Percentiles rank a stretch among this genome's conserved stretches.
These are phyloP conservation scores for Paradisaea rubra DNA, from an alignment of 2,113 vertebrate genomes.

Conservation along the genomic window DNA sequence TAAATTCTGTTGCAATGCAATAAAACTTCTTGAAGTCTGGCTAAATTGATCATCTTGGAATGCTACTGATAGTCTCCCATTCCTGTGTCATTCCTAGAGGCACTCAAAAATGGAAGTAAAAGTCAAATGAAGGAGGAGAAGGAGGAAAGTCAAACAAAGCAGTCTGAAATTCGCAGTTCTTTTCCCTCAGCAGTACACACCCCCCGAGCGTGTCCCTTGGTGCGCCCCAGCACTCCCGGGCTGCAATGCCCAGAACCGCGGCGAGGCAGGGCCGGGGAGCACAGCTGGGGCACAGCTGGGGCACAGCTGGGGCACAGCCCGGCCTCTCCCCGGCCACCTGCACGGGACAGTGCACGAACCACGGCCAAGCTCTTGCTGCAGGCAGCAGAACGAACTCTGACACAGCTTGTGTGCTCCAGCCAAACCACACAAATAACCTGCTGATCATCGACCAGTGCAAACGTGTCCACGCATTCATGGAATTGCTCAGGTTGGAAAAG, in stretches of 20 bases:
- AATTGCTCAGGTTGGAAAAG: not conserved
- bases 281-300: not conserved
- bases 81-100: not conserved
- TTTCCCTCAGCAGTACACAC: not conserved
- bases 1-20: not conserved
- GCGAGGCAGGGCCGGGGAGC: not conserved
- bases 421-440: too few species aligned
- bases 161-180: not conserved
- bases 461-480: rapidly evolving
- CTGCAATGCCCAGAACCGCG: too few species aligned
- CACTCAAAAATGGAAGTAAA: not conserved
- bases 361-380: rapidly evolving
- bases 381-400: not conserved
- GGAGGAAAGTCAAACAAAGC: rapidly evolving
- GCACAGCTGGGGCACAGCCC: not conserved
- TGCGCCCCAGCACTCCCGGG: too few species aligned
- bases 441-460: rapidly evolving
- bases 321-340: not conserved
- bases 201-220: too few species aligned
- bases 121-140: not conserved
- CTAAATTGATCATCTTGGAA: not conserved
- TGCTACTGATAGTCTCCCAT: too few species aligned
- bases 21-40: not conserved
- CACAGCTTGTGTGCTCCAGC: rapidly evolving
- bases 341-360: rapidly evolving